Conservation (phyloP, 2,113 vertebrate species). For the Columbina picui region DNA sequence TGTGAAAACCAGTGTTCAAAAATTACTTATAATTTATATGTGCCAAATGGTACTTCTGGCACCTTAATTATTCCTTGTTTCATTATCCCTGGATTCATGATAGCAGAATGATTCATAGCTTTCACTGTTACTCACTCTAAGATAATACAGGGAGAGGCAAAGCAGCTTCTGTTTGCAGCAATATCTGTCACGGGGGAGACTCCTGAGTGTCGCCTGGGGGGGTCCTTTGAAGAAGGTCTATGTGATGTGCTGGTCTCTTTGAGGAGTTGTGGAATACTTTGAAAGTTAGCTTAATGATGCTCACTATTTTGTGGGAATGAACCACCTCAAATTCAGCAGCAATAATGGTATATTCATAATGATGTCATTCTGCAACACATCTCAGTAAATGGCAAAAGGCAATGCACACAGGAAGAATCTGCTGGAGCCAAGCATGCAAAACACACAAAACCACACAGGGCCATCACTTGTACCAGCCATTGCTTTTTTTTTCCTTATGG, state of each 20-base stretch:
- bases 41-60: conserved; percentile 34
- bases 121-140: not conserved
- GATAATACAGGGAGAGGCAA: not conserved
- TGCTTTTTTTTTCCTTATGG: not conserved
- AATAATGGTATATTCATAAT: not conserved
- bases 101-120: not conserved
- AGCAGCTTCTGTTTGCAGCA: conserved; percentile 17
- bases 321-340: not conserved
- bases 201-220: not conserved
- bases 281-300: not conserved
- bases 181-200: not conserved
- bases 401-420: not conserved
- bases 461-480: not conserved
- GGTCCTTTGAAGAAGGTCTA: not conserved
- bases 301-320: not conserved
- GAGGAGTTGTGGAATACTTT: not conserved
- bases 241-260: not conserved
- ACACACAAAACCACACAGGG: not conserved
- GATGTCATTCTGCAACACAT: not conserved
- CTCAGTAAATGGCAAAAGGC: not conserved
- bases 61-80: conserved; percentile 19
- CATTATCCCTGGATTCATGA: not conserved
- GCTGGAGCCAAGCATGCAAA: not conserved
- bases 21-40: conserved; percentile 13
- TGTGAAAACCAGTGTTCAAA: not conserved